Evolutionary conservation across 2,888 invertebrate species (phyloP), one percentile per base, ranked within the genome.

Genomic region (Aquatica leii): DNA sequence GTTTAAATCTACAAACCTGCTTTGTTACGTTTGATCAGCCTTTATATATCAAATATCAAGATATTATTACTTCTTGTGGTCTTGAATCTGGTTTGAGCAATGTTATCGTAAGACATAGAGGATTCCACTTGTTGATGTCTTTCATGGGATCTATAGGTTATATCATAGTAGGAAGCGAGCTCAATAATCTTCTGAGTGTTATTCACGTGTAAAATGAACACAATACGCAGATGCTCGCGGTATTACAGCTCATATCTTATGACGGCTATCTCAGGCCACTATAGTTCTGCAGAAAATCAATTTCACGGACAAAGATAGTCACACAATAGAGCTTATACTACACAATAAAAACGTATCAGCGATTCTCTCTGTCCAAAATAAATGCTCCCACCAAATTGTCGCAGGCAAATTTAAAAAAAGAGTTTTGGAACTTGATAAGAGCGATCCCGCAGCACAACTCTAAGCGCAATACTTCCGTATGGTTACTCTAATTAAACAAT

Each of bases 101-200:
- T 49, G 2, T 49, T 6, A 6, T 49, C 24, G 24, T 49, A 4
- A 49, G 49, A 49, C 49, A 21, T 5, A 11, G 35, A 1, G 51
- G 51, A 51, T 51, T 51, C 11, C 51, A 51, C 11, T 51, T 51
- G 6, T 49, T 49, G 12, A 49, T 49, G 49, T 49, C 49, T 49
- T 24, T 24, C 24, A 24, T n/a, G 21, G 24, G 11, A 24, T 12
- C 24, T 8, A 49, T 49, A n/a, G 49, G 49, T 1, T 49, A 49
- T 12, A n/a, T 49, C 5, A 49, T 49, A 24, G 49, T 12, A 0
- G 49, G 49, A 49, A 24, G 24, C 24, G 24, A 24, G 4, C 24
- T 49, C 1, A 49, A 24, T n/a, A 24, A 18, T 6, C 14, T 12
- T 24, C 5, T 21, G 20, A 12, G 21, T 49, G 6, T 24, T 24